Base-by-base conservation (phyloP, 2,113 vertebrate genomes). In the Vulpes lagopus region DNA sequence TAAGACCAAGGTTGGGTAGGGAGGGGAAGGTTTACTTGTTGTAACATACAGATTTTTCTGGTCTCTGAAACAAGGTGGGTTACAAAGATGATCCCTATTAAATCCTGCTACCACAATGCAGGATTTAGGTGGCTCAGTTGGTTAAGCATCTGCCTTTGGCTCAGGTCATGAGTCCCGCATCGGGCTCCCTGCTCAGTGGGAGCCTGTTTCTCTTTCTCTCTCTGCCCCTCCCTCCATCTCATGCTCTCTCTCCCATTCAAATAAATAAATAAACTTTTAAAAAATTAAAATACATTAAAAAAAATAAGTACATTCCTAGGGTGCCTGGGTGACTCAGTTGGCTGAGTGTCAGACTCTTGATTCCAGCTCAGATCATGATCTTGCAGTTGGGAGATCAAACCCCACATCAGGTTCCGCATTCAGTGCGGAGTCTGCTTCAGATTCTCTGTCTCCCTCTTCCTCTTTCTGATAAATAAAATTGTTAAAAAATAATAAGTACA, bases 11-110 rank as follows among this genome's bases (percentile, higher is more conserved):
- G 15, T 15, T 1, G 43, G 20, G 6, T 38, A 2, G 16, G 11
- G 17, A 73, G 5, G 11, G 51, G 16, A 86, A 74, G 23, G 35
- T 43, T 51, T 80, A 71, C n/a, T 69, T 67, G 0, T 27, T 67
- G 0, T 65, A 81, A 74, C 17, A 71, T 0, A 69, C 4, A 23
- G 53, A 83, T 51, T 64, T 74, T 81, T 84, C 71, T 38, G 82
- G 82, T 60, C 43, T 84, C 53, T 73, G 35, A 93, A 60, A 57
- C 49, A 8, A 86, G 35, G 51, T 35, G 14, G 53, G 22, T 81
- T 73, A 79, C 73, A 95, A 94, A 94, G 65, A 93, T 55, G 60
- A 92, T 10, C 62, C 73, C 57, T 80, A 51, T 85, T 91, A 76
- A 96, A 84, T 43, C 38, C 43, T 76, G 59, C 51, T 25, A 81